phyloP scores from a whole-genome alignment of 35 echinoderm and acorn worm genomes.

The Stichopus chloronotus region DNA sequence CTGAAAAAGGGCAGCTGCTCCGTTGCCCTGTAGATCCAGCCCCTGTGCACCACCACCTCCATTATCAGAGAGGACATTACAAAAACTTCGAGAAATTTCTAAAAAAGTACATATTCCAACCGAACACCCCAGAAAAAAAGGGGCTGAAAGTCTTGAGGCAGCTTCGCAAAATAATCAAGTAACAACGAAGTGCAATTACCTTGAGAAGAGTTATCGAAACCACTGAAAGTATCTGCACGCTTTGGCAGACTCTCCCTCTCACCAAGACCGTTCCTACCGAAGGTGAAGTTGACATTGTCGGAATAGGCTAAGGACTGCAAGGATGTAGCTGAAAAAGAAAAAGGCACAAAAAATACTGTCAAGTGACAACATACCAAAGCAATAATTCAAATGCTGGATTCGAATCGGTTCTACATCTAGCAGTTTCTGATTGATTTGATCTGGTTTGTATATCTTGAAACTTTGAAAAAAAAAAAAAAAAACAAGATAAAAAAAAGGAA shows the following conservation, averaged over 20 bases:
- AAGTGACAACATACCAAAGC: neutral
- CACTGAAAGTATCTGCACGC: slow-evolving; percentile 93
- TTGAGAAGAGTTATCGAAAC: slow-evolving; percentile 78
- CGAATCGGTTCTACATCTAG: too few relatives aligned
- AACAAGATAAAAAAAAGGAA: too few relatives aligned
- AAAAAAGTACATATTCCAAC: neutral
- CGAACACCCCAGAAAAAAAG: neutral
- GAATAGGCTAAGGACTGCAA: slow-evolving; percentile 37
- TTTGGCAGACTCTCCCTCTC: slow-evolving; percentile 88
- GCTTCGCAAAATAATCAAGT: neutral
- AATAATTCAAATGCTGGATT: neutral
- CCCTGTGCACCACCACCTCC: too few relatives aligned
- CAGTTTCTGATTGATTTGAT: too few relatives aligned
- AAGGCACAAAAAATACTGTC: neutral
- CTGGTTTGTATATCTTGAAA: too few relatives aligned
- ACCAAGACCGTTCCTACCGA: slow-evolving; percentile 86
- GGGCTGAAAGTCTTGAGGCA: neutral
- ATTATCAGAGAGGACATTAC: too few relatives aligned
- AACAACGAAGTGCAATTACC: slow-evolving; percentile 13
- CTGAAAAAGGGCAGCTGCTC: too few relatives aligned
- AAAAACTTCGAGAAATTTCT: neutral
- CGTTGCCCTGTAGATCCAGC: too few relatives aligned
- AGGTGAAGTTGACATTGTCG: slow-evolving; percentile 17
- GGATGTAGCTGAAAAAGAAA: neutral
- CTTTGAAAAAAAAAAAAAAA: too few relatives aligned